Conservation (phyloP, 1,140 invertebrate genomes). For the Anastatus disparis region DNA sequence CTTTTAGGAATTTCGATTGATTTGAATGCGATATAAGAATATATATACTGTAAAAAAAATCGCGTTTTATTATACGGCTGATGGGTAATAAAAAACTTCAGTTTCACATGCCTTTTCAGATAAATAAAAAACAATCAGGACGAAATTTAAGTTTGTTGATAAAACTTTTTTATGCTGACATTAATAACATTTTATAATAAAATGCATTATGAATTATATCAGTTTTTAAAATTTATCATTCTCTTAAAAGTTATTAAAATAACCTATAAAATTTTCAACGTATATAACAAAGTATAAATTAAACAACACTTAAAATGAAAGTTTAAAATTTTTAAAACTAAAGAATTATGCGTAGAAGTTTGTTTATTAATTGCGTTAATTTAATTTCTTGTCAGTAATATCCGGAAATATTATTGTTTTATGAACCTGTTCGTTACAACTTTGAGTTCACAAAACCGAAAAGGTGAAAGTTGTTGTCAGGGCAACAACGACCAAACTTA, state of each 20-base stretch:
- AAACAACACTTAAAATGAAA: too few relatives aligned
- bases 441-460: conserved; percentile 15
- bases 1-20: conserved; percentile 28
- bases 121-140: neutral
- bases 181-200: neutral
- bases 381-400: neutral
- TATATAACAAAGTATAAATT: too few relatives aligned
- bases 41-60: conserved; percentile 21
- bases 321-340: too few relatives aligned
- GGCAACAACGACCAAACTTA: conserved; percentile 64
- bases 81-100: conserved; percentile 13
- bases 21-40: neutral
- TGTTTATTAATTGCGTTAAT: neutral
- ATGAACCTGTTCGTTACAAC: conserved; percentile 2
- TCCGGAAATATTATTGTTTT: conserved; percentile 15
- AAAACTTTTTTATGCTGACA: neutral
- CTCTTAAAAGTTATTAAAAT: too few relatives aligned
- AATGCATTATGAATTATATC: neutral
- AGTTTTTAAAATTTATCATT: too few relatives aligned
- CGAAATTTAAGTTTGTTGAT: neutral
- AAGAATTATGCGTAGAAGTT: conserved; percentile 2
- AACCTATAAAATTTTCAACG: too few relatives aligned
- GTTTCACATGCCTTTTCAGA: neutral
- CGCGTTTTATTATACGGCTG: neutral
- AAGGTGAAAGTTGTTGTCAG: conserved; percentile 51